Evolutionary conservation across 2,113 vertebrate species (phyloP), one percentile per base, ranked within the genome.

Genomic region (Anoura caudifer): DNA sequence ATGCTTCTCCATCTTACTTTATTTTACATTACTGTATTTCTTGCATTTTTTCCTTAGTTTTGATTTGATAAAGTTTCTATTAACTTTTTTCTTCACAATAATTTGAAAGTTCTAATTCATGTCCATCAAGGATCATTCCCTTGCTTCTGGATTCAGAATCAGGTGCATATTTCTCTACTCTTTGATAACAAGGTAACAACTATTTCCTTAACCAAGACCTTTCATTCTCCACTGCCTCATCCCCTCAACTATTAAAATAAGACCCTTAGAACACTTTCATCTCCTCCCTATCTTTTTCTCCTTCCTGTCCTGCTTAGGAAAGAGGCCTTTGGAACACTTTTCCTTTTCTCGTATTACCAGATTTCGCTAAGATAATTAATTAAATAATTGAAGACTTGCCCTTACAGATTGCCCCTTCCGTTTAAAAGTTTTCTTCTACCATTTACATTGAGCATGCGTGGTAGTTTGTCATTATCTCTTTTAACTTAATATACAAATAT

Each of bases 31-130:
- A 80, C 22, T 52, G 1, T 69, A 88, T 59, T 45, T 91, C 73
- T 65, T 91, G 7, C 2, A 87, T 76, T 76, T 93, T 14, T 90
- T 38, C 69, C 36, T 38, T 85, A 56, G 16, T 50, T 95, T 95
- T 93, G 15, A 80, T 85, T 80, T 81, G 47, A 77, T 90, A 81
- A 69, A 54, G 56, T 80, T 91, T 52, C 16, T 80, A 56, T 75
- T 50, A 31, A 91, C 63, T 80, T 24, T 82, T 77, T 73, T 77
- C 54, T 79, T 52, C 41, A 70, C 86, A 45, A 77, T 65, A 67
- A 73, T 91, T 54, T 93, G 1, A 11, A 97, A 90, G 24, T 76
- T 91, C 56, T 77, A 92, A 88, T 50, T 83, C 8, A 88, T 45
- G 36, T 1, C 3, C 33, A 61, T 38, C 52, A 67, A 45, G 10